A percentile compares a stretch with the other conserved stretches of the same genome.
These are phyloP conservation scores for Dascillus cervinus DNA, from an alignment of 2,888 invertebrate genomes.

Conservation along the genomic window DNA sequence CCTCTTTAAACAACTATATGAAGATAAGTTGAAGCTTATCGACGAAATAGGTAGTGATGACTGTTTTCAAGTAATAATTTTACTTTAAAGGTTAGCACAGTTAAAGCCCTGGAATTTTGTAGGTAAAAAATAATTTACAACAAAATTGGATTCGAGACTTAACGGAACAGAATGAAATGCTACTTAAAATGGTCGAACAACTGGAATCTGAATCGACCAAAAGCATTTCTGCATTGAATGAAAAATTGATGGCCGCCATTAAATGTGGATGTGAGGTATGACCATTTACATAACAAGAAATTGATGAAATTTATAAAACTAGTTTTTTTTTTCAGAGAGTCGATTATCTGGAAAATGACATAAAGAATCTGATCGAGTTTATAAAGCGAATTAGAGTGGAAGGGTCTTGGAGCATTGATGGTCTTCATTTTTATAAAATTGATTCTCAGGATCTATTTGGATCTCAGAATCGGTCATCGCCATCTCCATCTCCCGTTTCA, in stretches of 20 bases:
- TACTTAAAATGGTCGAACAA: slow-evolving; percentile 59
- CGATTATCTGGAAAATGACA: slow-evolving; percentile 34
- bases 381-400: slow-evolving; percentile 40
- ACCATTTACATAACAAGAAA: too few species aligned
- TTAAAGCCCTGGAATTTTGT: slow-evolving; percentile 16
- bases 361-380: slow-evolving; percentile 42
- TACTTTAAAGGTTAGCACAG: background rate
- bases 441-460: slow-evolving; percentile 35
- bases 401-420: slow-evolving; percentile 38
- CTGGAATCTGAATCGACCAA: slow-evolving; percentile 57
- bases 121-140: slow-evolving; percentile 59
- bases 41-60: slow-evolving; percentile 46
- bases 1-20: slow-evolving; percentile 56
- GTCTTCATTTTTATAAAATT: slow-evolving; percentile 42
- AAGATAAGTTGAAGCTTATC: slow-evolving; percentile 51
- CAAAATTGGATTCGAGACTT: slow-evolving; percentile 60
- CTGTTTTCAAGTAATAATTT: slow-evolving; percentile 3
- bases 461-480: background rate
- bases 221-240: slow-evolving; percentile 49
- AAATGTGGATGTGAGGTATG: slow-evolving; percentile 41
- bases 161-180: slow-evolving; percentile 58
- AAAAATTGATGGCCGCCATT: slow-evolving; percentile 43
- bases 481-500: too few species aligned
- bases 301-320: too few species aligned
- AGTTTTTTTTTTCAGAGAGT: slow-evolving; percentile 35